Evolutionary conservation across 2,797 vertebrate species (phyloP), one percentile per base, ranked within the genome.

Genomic region (Pseudotriccus pelzelni): DNA sequence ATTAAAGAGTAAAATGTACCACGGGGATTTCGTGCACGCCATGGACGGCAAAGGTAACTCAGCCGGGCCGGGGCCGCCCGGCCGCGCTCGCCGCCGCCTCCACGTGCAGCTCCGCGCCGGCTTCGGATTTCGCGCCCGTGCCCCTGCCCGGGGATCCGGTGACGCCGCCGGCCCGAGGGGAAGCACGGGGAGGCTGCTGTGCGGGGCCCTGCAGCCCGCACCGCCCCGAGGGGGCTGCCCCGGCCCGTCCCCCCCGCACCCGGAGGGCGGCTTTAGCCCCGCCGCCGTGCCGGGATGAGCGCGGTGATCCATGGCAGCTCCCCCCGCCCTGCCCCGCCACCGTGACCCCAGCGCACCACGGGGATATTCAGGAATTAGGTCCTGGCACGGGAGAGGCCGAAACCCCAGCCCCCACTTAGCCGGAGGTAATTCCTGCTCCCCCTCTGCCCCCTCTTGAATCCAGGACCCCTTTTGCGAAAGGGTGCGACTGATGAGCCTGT

Each of bases 31-130:
- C 96, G 99, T 99, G 87, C 98, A 97, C 62, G 91, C 95, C 84
- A 99, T 99, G 99, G 98, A 99, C 89, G 99, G 99, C 47, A 99
- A 98, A 99, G 99, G 99, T 99, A 98, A 97, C 78, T 22, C n/a
- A 2, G 52, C 15, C 25, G 24, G n/a, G 10, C 53, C 5, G 10
- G 36, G 32, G 20, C 44, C 3, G 53, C 53, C 64, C 68, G 44
- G 73, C 64, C 64, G 58, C 39, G 17, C 77, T 39, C 74, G 13
- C 80, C 44, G 79, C 22, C 53, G 62, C 70, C 82, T 93, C 92
- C 98, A 98, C 97, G 97, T 98, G 97, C 94, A 89, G 85, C 81
- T 95, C 91, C 87, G 94, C 94, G 91, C 87, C 88, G 77, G 94
- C 91, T 98, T 98, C 93, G 96, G 97, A 98, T 98, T 98, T 98